Evolutionary conservation across 2,888 invertebrate species (phyloP).

Genomic region (Apamea anceps): DNA sequence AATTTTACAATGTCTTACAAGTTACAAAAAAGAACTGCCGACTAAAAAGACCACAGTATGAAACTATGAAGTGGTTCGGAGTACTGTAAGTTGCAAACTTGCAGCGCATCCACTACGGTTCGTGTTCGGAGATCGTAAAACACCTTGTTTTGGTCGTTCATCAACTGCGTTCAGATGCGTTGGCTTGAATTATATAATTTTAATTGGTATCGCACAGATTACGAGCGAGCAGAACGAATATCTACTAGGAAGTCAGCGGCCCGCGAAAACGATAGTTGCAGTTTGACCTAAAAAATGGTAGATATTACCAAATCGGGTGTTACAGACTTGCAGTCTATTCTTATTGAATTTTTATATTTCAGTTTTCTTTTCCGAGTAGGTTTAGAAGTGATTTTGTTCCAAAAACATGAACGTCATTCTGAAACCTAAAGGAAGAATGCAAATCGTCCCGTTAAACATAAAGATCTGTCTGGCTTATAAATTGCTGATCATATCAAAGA

Average conservation of each 20-base stretch:
- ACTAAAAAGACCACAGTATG: background rate
- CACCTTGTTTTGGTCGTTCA: slow-evolving; percentile 77
- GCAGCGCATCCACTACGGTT: slow-evolving; percentile 56
- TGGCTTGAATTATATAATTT: slow-evolving; percentile 78
- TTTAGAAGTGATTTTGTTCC: slow-evolving; percentile 7
- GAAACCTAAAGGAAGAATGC: background rate
- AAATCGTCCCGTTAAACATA: background rate
- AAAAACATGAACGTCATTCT: background rate
- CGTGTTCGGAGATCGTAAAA: slow-evolving; percentile 76
- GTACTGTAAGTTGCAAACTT: slow-evolving; percentile 23
- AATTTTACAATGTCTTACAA: slow-evolving; percentile 9
- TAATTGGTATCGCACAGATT: slow-evolving; percentile 77
- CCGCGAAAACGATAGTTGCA: slow-evolving; percentile 67
- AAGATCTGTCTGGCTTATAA: background rate
- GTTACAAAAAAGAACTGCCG: background rate
- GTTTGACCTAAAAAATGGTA: slow-evolving; percentile 49
- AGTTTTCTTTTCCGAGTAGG: slow-evolving; percentile 9
- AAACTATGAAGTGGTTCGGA: slow-evolving; percentile 11
- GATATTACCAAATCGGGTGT: slow-evolving; percentile 33
- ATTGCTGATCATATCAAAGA: slow-evolving; percentile 11
- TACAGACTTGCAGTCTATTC: slow-evolving; percentile 29
- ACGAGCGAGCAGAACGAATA: slow-evolving; percentile 42
- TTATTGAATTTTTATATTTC: slow-evolving; percentile 31
- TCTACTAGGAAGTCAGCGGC: slow-evolving; percentile 66
- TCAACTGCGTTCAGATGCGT: slow-evolving; percentile 70